Evolutionary conservation across 35 echinoderm and acorn worm species (phyloP), one percentile per base, ranked within the genome.

Genomic region (Heliocidaris tuberculata): DNA sequence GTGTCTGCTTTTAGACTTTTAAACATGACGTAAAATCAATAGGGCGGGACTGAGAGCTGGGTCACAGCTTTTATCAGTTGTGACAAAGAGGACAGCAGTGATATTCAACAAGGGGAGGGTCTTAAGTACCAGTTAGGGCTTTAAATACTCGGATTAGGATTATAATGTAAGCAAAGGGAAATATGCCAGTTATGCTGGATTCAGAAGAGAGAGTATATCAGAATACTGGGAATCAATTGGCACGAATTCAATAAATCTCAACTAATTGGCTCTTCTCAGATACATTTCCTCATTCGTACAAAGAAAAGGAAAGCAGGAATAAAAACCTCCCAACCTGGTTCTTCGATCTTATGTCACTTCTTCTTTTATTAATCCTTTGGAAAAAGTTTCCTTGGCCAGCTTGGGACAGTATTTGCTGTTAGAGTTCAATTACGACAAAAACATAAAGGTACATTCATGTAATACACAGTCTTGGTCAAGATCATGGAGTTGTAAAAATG

Each of bases 1-100:
- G 65, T 78, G 65, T 21, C 65, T 7, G 27, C 65, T 78, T 6
- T 78, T 19, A 78, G 35, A 78, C 65, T 5, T 24, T 78, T 6
- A 78, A 78, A 78, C 4, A 78, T 78, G 65, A 78, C 65, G 65
- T 78, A n/a, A n/a, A 78, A 78, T 78, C 65, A 78, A 78, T 78
- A 78, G 27, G 19, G 17, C 7, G 65, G 65, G 27, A 78, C 65
- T 4, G 27, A n/a, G 65, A 78, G 21, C 15, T 78, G 65, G 21
- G 19, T 19, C 27, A 27, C 65, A 78, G 19, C 65, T 78, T 78
- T 78, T 6, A 78, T 78, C 27, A n/a, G 7, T n/a, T 21, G 65
- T n/a, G 65, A 78, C 21, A 78, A 78, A 78, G 65, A 2, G 13
- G 16, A 78, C 27, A 24, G 27, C 65, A 78, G 27, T 78, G 65